phyloP scores from a whole-genome alignment of 2,888 invertebrate genomes.

The Invenusta paracnida region DNA sequence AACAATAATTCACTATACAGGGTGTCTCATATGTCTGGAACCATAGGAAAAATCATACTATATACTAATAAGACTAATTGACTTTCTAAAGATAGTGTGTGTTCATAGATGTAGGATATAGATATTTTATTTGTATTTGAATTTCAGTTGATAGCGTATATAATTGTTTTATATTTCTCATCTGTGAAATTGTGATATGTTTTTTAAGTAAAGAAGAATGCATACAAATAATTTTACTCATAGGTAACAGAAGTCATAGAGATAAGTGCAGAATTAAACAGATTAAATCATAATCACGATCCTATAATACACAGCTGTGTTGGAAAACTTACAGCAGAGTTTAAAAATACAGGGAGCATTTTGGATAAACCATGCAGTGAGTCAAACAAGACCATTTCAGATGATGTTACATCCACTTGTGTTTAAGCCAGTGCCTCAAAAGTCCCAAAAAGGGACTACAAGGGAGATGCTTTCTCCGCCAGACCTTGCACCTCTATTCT shows the following conservation, averaged over 20 bases:
- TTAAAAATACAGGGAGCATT: too few species aligned
- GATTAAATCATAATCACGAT: background rate
- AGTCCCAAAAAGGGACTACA: too few species aligned
- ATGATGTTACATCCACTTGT: background rate
- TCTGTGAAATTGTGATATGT: background rate
- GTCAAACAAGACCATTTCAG: background rate
- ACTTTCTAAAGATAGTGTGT: too few species aligned
- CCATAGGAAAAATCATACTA: background rate
- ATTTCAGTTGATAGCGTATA: background rate
- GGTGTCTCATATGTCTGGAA: background rate
- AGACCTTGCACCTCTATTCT: too few species aligned
- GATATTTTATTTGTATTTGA: too few species aligned
- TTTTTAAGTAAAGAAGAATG: background rate
- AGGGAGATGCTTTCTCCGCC: too few species aligned
- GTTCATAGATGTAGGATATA: too few species aligned
- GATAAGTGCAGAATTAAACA: background rate
- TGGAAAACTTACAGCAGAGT: too few species aligned
- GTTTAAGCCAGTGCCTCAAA: background rate
- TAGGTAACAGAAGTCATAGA: background rate
- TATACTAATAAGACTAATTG: too few species aligned
- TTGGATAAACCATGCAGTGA: background rate
- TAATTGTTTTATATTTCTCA: background rate
- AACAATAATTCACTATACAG: too few species aligned
- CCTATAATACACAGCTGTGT: background rate
- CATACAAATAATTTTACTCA: background rate